These are phyloP conservation scores for Margarornis squamiger DNA, from an alignment of 2,797 vertebrate genomes.

Conservation along the genomic window DNA sequence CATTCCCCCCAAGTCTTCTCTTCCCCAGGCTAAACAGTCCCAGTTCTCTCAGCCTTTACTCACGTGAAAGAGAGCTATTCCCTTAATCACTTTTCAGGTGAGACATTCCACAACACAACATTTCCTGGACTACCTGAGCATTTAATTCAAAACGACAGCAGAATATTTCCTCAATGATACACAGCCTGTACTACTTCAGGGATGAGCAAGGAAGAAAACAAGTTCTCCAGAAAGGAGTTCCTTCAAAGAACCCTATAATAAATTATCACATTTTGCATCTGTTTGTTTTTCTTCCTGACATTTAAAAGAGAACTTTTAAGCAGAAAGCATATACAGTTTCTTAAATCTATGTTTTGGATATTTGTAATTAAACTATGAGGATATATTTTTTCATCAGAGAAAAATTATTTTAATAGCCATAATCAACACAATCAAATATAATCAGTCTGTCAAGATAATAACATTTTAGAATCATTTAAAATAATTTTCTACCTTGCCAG, in stretches of 20 bases:
- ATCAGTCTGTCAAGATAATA: conserved; percentile 67
- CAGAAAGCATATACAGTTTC: background rate
- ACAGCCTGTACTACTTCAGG: background rate
- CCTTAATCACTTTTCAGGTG: background rate
- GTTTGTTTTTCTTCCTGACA: background rate
- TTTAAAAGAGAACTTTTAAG: conserved; percentile 11
- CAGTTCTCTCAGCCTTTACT: background rate
- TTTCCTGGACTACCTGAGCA: background rate
- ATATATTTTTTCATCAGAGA: conserved; percentile 54
- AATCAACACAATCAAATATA: conserved; percentile 73
- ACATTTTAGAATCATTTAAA: conserved; percentile 56
- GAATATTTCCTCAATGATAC: background rate
- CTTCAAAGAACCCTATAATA: background rate
- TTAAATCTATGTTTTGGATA: conserved; percentile 39
- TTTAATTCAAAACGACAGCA: background rate
- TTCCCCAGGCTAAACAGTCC: background rate
- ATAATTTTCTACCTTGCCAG: conserved; percentile 45
- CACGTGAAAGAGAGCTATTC: background rate
- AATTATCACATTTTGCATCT: background rate
- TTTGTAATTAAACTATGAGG: conserved; percentile 53
- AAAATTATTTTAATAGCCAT: conserved; percentile 71
- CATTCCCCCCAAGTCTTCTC: background rate
- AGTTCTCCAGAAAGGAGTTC: background rate
- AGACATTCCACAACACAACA: background rate
- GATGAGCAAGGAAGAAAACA: background rate